Conservation (phyloP, 2,797 vertebrate genomes). For the Lepus oiostolus region DNA sequence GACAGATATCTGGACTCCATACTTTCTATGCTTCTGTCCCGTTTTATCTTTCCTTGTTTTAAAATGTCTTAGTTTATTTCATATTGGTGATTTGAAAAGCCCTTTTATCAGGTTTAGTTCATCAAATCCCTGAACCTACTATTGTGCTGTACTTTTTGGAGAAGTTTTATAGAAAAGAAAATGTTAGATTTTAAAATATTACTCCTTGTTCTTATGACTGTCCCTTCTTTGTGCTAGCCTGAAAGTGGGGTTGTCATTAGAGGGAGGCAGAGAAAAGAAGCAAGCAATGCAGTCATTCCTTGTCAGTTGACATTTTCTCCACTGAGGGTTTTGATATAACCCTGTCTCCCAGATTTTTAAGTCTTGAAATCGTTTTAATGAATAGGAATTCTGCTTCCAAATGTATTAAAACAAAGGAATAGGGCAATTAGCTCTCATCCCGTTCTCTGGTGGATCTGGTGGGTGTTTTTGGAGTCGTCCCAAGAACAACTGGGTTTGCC, state of each 20-base stretch:
- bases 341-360: constrained; percentile 27
- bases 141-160: constrained; percentile 24
- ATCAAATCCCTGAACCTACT: neutral
- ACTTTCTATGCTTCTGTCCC: neutral
- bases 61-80: constrained; percentile 18
- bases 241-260: constrained; percentile 36
- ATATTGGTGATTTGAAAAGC: constrained; percentile 15
- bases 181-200: neutral
- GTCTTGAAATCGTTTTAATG: neutral
- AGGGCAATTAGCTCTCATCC: neutral
- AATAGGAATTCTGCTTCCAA: neutral
- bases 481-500: neutral
- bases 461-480: neutral
- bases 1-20: neutral
- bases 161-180: constrained; percentile 57
- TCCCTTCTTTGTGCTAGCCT: neutral
- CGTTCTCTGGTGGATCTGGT: neutral
- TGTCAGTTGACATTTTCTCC: neutral
- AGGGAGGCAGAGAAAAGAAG: constrained; percentile 15
- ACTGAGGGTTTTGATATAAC: neutral
- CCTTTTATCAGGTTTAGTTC: neutral
- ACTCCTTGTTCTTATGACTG: constrained; percentile 20
- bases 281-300: neutral
- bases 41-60: neutral
- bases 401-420: constrained; percentile 6